These are phyloP conservation scores for Pterostichus madidus DNA, from an alignment of 2,888 invertebrate species.

Conservation along the genomic window DNA sequence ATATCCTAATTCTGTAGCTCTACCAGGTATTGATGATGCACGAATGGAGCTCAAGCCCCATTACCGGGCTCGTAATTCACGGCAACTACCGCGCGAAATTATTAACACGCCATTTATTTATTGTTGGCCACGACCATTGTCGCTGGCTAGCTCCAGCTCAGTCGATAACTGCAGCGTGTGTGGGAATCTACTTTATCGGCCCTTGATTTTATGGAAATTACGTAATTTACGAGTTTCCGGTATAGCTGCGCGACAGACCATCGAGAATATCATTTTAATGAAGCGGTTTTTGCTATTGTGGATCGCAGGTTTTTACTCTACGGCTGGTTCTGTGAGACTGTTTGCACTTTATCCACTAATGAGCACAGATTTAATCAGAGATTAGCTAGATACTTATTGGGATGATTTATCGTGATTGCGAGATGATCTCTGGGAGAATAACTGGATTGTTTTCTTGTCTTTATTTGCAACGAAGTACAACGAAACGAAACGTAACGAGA, in stretches of 20 bases:
- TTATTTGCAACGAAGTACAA: not conserved
- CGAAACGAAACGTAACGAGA: not conserved
- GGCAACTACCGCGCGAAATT: constrained; percentile 10
- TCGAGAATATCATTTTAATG: constrained; percentile 53
- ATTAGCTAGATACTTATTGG: constrained; percentile 54
- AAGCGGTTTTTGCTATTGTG: constrained; percentile 46
- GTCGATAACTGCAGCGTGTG: constrained; percentile 58
- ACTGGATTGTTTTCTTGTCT: constrained; percentile 3
- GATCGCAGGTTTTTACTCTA: constrained; percentile 31
- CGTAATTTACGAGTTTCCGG: constrained; percentile 59
- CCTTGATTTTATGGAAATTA: constrained; percentile 63
- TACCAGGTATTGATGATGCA: not conserved
- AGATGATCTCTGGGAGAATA: constrained; percentile 17
- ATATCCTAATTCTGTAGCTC: not conserved
- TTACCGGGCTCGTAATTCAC: not conserved
- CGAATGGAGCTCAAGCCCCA: not conserved
- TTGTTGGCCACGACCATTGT: constrained; percentile 35
- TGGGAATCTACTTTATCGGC: constrained; percentile 64
- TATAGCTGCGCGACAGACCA: constrained; percentile 28
- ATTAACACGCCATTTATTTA: constrained; percentile 50
- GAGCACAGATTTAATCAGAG: constrained; percentile 58
- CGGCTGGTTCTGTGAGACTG: constrained; percentile 13
- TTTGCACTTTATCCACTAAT: constrained; percentile 58
- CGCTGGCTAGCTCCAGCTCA: not conserved
- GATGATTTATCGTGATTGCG: constrained; percentile 41